Percentiles rank a stretch among this genome's conserved stretches.
Conservation (phyloP, 2,113 vertebrate genomes). For the Stigmatopora nigra region DNA sequence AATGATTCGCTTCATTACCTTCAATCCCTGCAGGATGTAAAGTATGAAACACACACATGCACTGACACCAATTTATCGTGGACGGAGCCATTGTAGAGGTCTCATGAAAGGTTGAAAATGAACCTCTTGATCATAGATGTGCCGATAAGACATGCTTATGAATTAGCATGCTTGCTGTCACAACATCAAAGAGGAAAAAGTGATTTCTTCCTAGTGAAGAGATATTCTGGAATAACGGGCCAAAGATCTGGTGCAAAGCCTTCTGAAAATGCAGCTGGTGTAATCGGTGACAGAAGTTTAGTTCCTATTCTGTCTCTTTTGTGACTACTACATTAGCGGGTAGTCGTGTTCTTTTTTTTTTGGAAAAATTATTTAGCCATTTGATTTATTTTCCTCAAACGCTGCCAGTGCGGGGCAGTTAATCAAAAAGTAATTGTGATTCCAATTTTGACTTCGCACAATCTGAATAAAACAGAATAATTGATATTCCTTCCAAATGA, state of each 20-base stretch:
- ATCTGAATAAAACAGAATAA: no score
- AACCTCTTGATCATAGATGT: conserved; percentile 4
- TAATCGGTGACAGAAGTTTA: no score
- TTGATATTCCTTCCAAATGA: no score
- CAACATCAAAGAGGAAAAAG: conserved; percentile 20
- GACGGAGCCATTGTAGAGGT: conserved; percentile 1
- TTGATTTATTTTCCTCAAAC: no score
- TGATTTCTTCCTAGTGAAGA: conserved; percentile 12
- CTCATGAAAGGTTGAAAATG: conserved; percentile 20
- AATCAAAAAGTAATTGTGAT: no score
- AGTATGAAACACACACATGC: conserved; percentile 1
- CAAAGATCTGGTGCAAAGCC: neutral
- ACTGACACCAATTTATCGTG: neutral
- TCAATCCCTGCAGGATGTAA: conserved; percentile 43
- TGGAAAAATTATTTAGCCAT: no score
- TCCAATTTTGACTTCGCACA: no score
- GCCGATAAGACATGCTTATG: conserved; percentile 16
- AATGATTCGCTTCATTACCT: conserved; percentile 35
- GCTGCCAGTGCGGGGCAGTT: no score
- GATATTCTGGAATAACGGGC: neutral
- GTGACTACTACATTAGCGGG: no score
- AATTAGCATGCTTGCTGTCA: conserved; percentile 3
- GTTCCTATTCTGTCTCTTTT: no score
- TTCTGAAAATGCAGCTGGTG: neutral
- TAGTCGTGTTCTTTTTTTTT: no score